phyloP scores from a whole-genome alignment of 2,113 vertebrate species.

The Phyllostomus discolor region DNA sequence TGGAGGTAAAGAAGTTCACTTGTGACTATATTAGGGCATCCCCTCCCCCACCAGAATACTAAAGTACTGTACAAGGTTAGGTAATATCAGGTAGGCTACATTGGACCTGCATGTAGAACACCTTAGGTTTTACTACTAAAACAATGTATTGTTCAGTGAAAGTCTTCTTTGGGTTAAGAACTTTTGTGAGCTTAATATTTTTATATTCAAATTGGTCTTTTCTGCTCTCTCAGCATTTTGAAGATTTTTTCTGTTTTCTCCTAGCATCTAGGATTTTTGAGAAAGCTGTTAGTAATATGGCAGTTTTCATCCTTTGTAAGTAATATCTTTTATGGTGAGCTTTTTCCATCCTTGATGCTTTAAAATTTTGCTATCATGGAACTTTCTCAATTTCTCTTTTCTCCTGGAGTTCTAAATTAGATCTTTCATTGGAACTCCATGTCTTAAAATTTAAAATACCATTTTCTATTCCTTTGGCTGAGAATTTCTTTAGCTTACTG shows the following conservation, averaged over 20 bases:
- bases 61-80: background rate
- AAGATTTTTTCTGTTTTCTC: background rate
- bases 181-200: background rate
- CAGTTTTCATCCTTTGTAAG: background rate
- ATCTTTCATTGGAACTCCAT: background rate
- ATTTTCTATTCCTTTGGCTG: constrained; percentile 5
- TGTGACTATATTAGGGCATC: background rate
- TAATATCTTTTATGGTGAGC: background rate
- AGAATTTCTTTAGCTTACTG: constrained; percentile 4
- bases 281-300: background rate
- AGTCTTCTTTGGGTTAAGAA: background rate
- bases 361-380: background rate
- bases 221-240: background rate
- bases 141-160: background rate
- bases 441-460: background rate
- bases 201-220: background rate
- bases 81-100: background rate
- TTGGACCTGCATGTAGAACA: background rate
- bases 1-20: background rate
- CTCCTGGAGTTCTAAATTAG: background rate
- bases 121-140: background rate
- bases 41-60: background rate
- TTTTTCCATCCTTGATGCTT: background rate
- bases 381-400: background rate
- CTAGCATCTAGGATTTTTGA: background rate